Evolutionary conservation across 2,888 invertebrate species (phyloP), one percentile per base, ranked within the genome.

Genomic region (Eupsilia transversa): DNA sequence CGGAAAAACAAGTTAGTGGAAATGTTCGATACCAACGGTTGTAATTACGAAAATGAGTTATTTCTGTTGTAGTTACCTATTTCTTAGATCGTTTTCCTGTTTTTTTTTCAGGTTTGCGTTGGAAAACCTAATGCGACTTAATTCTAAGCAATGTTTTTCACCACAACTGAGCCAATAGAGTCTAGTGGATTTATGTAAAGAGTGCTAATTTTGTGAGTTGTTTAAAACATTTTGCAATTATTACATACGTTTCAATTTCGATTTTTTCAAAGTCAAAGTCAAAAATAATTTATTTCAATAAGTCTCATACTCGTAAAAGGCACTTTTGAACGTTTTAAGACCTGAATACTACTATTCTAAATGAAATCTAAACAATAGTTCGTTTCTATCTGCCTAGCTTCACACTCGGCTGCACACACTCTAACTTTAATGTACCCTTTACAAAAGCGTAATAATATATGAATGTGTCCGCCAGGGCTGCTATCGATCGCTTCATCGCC

Each of bases 401-500:
- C n/a, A 33, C 46, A 70, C 9, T 69, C 43, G 27, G 43, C 66
- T 67, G 23, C 59, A 72, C 41, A 38, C 56, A 63, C 67, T 70
- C 46, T 1, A 57, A 66, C 61, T 83, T 86, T 85, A 77, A 84
- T 84, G 74, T 61, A 72, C 54, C 81, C 73, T 66, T 69, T n/a
- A 84, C 85, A 83, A 87, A 82, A 79, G 83, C 79, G 63, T 87
- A 81, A 86, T 86, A 86, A 86, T 77, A 81, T 85, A 86, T 86
- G 80, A 87, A 86, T 72, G 78, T 79, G 84, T 80, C 82, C 57
- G 67, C 80, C 65, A 82, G 83, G 79, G 82, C 64, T 86, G 80
- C 70, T 82, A 86, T 86, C 83, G 87, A 88, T 87, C 86, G 79
- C 63, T 76, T 77, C 79, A 64, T 46, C 68, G 64, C 72, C 35